A percentile compares a stretch with the other conserved stretches of the same genome.
These are phyloP conservation scores for Hololepta plana DNA, from an alignment of 2,888 invertebrate genomes.

Conservation along the genomic window DNA sequence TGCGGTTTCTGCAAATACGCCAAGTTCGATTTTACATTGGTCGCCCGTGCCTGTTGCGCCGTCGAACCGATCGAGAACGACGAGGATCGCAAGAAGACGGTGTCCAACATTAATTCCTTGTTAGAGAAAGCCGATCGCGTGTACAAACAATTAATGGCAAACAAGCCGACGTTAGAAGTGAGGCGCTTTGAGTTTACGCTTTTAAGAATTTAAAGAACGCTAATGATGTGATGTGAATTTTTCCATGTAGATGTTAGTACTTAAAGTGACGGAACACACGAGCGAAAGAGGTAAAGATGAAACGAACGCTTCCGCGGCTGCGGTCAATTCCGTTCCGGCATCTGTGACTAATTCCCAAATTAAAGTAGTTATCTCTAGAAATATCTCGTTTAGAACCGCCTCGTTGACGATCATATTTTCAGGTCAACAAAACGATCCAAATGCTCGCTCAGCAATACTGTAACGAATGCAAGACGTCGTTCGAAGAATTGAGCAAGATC, in stretches of 20 bases:
- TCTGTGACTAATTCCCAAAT: no score
- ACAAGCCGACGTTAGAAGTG: constrained; percentile 78
- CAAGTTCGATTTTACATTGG: constrained; percentile 90
- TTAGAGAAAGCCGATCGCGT: constrained; percentile 90
- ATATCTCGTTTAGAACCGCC: constrained; percentile 29
- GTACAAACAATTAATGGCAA: constrained; percentile 76
- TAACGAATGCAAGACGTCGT: constrained; percentile 83
- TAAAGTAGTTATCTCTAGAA: constrained; percentile 32
- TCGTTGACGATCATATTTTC: constrained; percentile 20
- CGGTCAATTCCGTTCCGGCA: constrained; percentile 12
- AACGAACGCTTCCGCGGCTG: constrained; percentile 13
- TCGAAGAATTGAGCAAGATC: constrained; percentile 84
- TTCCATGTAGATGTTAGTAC: constrained; percentile 42
- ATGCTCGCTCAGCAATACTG: constrained; percentile 89
- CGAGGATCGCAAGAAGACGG: constrained; percentile 89
- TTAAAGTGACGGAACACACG: constrained; percentile 77
- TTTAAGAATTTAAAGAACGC: constrained; percentile 3
- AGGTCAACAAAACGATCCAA: constrained; percentile 86
- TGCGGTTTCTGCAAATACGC: constrained; percentile 99
- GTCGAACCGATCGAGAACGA: constrained; percentile 96
- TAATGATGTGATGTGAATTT: background rate
- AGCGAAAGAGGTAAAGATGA: constrained; percentile 45
- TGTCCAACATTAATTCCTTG: constrained; percentile 74
- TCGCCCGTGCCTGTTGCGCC: constrained; percentile 83
- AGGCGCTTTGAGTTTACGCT: background rate